These are phyloP conservation scores for Manis javanica DNA, from an alignment of 2,797 vertebrate species.

Conservation along the genomic window DNA sequence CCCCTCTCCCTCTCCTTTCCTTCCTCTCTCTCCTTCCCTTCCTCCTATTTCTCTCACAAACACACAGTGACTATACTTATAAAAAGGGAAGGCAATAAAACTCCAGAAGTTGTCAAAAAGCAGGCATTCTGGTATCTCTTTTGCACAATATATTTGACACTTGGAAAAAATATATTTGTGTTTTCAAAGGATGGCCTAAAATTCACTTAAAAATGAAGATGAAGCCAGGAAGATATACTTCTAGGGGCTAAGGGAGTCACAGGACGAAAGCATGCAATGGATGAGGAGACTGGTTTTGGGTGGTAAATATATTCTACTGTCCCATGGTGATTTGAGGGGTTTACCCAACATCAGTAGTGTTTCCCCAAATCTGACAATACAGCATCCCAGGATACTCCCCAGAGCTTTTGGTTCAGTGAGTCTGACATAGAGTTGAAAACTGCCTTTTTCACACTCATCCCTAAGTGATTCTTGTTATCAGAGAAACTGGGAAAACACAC, in stretches of 20 bases:
- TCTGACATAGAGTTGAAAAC: background rate
- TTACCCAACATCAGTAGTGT: background rate
- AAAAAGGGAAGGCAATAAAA: background rate
- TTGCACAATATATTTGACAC: background rate
- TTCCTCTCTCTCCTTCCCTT: background rate
- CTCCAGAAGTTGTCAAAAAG: slow-evolving; percentile 23
- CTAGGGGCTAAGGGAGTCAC: background rate
- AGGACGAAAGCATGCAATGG: background rate
- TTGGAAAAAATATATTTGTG: background rate
- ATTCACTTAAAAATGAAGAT: background rate
- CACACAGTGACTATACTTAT: background rate
- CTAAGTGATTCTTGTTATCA: background rate
- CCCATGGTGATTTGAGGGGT: too few relatives aligned
- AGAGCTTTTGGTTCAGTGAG: background rate
- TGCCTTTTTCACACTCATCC: background rate
- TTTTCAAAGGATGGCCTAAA: background rate
- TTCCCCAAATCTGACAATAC: background rate
- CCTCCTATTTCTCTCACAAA: too few relatives aligned
- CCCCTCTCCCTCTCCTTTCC: background rate
- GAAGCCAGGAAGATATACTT: background rate
- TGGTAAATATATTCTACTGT: background rate
- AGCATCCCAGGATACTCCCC: background rate
- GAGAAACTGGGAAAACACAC: background rate
- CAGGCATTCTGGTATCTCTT: background rate
- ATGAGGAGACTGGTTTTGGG: background rate